Percentiles rank a stretch among this genome's conserved stretches.
Conservation (phyloP, 2,113 vertebrate species). For the Hystrix cristata region DNA sequence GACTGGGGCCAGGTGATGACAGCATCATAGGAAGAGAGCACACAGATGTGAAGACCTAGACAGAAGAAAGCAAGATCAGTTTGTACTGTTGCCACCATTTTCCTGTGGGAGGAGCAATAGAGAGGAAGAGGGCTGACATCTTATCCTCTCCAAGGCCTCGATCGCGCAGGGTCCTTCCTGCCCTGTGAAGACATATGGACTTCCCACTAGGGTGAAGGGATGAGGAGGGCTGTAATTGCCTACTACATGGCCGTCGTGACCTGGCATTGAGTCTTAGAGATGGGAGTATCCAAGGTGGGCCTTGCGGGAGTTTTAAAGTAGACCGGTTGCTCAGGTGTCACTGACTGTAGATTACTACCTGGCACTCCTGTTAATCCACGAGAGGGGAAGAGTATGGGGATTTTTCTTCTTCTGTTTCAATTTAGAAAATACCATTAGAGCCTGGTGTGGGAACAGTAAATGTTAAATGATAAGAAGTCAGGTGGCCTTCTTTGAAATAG, state of each 20-base stretch:
- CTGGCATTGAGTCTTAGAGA: neutral
- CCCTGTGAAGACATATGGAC: too few species aligned
- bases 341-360: neutral
- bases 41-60: neutral
- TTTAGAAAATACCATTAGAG: neutral
- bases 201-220: neutral
- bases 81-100: neutral
- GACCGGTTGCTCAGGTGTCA: neutral
- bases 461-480: conserved; percentile 47
- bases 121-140: neutral
- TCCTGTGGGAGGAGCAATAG: fast-evolving
- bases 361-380: neutral
- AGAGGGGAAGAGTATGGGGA: neutral
- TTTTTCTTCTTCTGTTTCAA: neutral
- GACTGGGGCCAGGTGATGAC: neutral
- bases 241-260: neutral
- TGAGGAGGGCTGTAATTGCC: neutral
- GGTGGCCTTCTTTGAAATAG: conserved; percentile 17
- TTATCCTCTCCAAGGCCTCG: neutral
- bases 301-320: neutral
- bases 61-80: neutral
- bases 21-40: neutral
- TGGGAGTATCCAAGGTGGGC: neutral
- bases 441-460: neutral
- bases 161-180: neutral